phyloP scores from a whole-genome alignment of 2,888 invertebrate species.

The Barypeithes pellucidus region DNA sequence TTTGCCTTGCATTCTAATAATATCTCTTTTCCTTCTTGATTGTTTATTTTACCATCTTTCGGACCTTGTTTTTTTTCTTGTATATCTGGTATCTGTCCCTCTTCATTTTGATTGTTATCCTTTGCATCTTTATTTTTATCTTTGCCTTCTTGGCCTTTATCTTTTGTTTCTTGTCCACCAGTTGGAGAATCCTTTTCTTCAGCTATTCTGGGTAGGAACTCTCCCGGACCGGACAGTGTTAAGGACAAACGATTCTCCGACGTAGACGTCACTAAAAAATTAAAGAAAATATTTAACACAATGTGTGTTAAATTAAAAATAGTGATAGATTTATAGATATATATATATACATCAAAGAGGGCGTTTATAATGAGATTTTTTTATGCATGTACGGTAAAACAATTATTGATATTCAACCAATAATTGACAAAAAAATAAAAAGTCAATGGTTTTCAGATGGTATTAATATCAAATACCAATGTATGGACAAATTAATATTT shows the following conservation, averaged over 20 bases:
- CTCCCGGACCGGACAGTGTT: conserved; percentile 72
- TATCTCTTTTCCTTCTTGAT: background rate
- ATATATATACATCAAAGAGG: no score
- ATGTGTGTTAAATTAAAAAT: background rate
- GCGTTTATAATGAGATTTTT: background rate
- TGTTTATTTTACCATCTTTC: conserved; percentile 1
- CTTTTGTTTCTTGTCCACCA: conserved; percentile 68
- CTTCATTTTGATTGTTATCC: conserved; percentile 39
- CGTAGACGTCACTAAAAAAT: conserved; percentile 53
- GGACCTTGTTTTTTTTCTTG: background rate
- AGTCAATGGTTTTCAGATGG: no score
- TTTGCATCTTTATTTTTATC: conserved; percentile 24
- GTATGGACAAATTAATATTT: no score
- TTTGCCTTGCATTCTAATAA: background rate
- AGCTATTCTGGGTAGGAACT: conserved; percentile 85
- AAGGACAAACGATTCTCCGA: conserved; percentile 69
- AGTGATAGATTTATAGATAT: background rate
- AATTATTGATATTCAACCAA: no score
- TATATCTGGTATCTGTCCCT: background rate
- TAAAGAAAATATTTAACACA: conserved; percentile 13
- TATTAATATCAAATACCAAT: no score
- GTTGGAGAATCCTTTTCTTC: conserved; percentile 91
- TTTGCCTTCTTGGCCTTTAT: conserved; percentile 30
- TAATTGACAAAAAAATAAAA: no score
- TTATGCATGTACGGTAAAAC: background rate